These are phyloP conservation scores for Galleria mellonella DNA, from an alignment of 1,140 invertebrate genomes.

Conservation along the genomic window DNA sequence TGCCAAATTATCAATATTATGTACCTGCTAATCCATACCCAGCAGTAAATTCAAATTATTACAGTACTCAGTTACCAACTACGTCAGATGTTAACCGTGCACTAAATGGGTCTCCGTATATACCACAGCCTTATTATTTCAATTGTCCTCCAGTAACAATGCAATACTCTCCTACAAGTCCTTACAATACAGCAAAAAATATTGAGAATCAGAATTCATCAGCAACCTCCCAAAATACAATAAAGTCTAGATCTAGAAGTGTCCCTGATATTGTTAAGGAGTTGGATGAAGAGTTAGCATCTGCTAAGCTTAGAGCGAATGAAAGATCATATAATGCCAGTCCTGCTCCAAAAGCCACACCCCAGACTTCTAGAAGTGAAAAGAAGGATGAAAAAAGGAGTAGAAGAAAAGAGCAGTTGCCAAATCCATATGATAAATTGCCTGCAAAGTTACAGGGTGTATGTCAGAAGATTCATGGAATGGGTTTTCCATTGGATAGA, in stretches of 20 bases:
- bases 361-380: constrained; percentile 29
- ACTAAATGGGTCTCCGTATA: constrained; percentile 39
- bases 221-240: constrained; percentile 40
- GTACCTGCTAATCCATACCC: constrained; percentile 40
- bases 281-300: constrained; percentile 79
- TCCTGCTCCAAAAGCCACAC: constrained; percentile 36
- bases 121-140: constrained; percentile 55
- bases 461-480: constrained; percentile 82
- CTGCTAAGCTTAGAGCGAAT: constrained; percentile 68
- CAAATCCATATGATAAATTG: constrained; percentile 76
- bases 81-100: constrained; percentile 29
- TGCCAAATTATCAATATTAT: constrained; percentile 62
- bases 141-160: constrained; percentile 40
- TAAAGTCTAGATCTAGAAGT: constrained; percentile 76
- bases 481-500: constrained; percentile 89
- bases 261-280: constrained; percentile 84
- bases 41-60: constrained; percentile 31
- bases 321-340: constrained; percentile 60
- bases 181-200: constrained; percentile 32
- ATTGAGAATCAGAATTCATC: constrained; percentile 29
- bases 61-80: constrained; percentile 31
- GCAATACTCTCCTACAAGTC: constrained; percentile 53
- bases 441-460: constrained; percentile 77
- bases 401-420: constrained; percentile 43
- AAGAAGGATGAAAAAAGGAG: constrained; percentile 34